Conservation (phyloP, 1,140 invertebrate genomes). For the Bacillus rossius region DNA sequence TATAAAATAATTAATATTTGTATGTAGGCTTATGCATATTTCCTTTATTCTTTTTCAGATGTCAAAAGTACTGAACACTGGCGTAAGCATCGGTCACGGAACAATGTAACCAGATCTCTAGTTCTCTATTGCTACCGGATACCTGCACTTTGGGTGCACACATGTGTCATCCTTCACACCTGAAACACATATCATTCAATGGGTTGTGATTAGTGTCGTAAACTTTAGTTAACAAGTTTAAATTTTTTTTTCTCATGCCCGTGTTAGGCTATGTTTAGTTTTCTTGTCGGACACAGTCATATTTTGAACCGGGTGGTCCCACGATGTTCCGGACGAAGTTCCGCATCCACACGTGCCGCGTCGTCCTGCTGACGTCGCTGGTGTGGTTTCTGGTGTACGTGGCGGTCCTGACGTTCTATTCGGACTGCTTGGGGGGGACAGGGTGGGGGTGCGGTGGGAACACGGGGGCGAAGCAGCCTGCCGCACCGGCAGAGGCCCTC, state of each 20-base stretch:
- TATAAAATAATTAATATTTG: no score
- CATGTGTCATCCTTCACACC: background rate
- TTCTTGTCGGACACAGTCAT: background rate
- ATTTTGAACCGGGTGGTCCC: background rate
- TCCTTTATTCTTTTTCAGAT: no score
- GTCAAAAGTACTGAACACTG: no score
- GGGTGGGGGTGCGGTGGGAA: conserved; percentile 53
- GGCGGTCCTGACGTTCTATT: conserved; percentile 86
- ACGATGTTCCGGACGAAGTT: conserved; percentile 77
- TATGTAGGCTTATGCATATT: no score
- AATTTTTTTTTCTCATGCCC: background rate
- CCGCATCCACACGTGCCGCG: conserved; percentile 89
- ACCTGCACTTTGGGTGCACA: no score
- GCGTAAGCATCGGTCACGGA: no score
- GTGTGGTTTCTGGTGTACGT: conserved; percentile 95
- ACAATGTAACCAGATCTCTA: no score
- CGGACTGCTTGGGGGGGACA: conserved; percentile 74
- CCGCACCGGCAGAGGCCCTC: background rate
- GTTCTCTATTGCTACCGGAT: no score
- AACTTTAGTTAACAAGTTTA: background rate
- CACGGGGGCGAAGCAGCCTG: conserved; percentile 1
- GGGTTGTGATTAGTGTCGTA: conserved; percentile 2
- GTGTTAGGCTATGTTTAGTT: background rate
- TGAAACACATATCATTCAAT: conserved; percentile 6
- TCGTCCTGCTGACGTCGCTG: conserved; percentile 89